phyloP scores from a whole-genome alignment of 1,140 invertebrate genomes.

The Proales similis region DNA sequence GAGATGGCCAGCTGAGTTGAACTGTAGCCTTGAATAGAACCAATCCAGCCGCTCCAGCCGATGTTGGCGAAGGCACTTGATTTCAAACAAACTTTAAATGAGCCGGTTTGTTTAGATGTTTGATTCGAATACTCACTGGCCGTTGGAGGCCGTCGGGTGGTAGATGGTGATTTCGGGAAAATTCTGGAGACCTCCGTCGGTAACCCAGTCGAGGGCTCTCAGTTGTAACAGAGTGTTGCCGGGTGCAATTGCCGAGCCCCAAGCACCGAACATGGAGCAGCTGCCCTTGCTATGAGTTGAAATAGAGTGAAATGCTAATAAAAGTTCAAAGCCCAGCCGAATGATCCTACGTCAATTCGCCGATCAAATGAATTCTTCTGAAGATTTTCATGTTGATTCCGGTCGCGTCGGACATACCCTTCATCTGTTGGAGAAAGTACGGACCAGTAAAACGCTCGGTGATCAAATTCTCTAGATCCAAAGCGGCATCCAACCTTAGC shows the following conservation, averaged over 20 bases:
- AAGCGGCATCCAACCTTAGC: slow-evolving; percentile 41
- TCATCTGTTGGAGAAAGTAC: slow-evolving; percentile 42
- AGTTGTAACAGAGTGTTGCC: slow-evolving; percentile 40
- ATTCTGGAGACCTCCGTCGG: slow-evolving; percentile 45
- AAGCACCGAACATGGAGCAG: slow-evolving; percentile 45
- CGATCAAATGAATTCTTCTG: slow-evolving; percentile 43
- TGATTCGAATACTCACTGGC: slow-evolving; percentile 20
- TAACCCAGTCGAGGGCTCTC: slow-evolving; percentile 43
- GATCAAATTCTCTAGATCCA: slow-evolving; percentile 42
- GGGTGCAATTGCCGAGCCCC: slow-evolving; percentile 40
- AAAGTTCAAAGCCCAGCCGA: not conserved
- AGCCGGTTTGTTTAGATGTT: slow-evolving; percentile 41
- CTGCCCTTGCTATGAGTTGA: slow-evolving; percentile 41
- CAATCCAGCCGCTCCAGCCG: slow-evolving; percentile 24
- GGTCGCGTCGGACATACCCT: slow-evolving; percentile 43
- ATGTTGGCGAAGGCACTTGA: slow-evolving; percentile 22
- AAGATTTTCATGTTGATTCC: slow-evolving; percentile 43
- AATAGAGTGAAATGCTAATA: not conserved
- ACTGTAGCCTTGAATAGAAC: slow-evolving; percentile 42
- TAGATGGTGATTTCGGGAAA: slow-evolving; percentile 45
- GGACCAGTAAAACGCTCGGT: slow-evolving; percentile 40
- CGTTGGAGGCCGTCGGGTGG: slow-evolving; percentile 40
- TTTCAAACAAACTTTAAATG: slow-evolving; percentile 16
- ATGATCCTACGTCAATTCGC: slow-evolving; percentile 41
- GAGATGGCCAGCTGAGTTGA: slow-evolving; percentile 43